A percentile compares a stretch with the other conserved stretches of the same genome.
Evolutionary conservation across 2,797 vertebrate genomes (phyloP).

Genomic region (Chelidonichthys spinosus): DNA sequence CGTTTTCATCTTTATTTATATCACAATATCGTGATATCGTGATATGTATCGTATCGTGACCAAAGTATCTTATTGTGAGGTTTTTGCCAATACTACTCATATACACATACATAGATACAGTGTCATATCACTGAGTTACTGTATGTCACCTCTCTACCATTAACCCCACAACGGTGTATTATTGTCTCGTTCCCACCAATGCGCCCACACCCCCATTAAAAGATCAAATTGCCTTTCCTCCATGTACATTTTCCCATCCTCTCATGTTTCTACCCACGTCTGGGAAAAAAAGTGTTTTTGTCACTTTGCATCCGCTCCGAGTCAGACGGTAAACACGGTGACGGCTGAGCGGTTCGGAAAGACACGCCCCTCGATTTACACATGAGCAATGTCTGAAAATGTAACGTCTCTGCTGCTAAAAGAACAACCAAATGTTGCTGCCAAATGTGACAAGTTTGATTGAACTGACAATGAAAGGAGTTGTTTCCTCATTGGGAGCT

Average conservation of each 20-base stretch:
- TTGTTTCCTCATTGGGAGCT: slow-evolving; percentile 37
- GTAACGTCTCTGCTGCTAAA: slow-evolving; percentile 48
- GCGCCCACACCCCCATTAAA: slow-evolving; percentile 27
- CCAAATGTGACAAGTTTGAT: slow-evolving; percentile 63
- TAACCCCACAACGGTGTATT: slow-evolving; percentile 34
- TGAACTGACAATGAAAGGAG: slow-evolving; percentile 53
- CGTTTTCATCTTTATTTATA: too few species aligned
- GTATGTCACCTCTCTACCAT: slow-evolving; percentile 30
- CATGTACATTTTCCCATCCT: neutral
- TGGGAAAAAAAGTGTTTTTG: slow-evolving; percentile 25
- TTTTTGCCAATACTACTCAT: too few species aligned
- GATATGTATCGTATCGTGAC: too few species aligned
- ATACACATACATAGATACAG: too few species aligned
- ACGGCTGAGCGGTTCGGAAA: slow-evolving; percentile 71
- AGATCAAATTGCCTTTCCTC: slow-evolving; percentile 45
- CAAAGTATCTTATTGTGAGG: too few species aligned
- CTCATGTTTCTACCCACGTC: neutral
- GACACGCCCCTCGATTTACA: slow-evolving; percentile 66
- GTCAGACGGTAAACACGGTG: slow-evolving; percentile 38
- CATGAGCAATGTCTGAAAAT: slow-evolving; percentile 66
- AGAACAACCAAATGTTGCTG: slow-evolving; percentile 24
- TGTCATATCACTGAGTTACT: slow-evolving; percentile 14
- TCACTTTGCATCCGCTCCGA: slow-evolving; percentile 7
- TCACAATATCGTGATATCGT: too few species aligned
- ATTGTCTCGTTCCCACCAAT: slow-evolving; percentile 5